These are phyloP conservation scores for Rallus limicola DNA, from an alignment of 2,113 vertebrate genomes.

Conservation along the genomic window DNA sequence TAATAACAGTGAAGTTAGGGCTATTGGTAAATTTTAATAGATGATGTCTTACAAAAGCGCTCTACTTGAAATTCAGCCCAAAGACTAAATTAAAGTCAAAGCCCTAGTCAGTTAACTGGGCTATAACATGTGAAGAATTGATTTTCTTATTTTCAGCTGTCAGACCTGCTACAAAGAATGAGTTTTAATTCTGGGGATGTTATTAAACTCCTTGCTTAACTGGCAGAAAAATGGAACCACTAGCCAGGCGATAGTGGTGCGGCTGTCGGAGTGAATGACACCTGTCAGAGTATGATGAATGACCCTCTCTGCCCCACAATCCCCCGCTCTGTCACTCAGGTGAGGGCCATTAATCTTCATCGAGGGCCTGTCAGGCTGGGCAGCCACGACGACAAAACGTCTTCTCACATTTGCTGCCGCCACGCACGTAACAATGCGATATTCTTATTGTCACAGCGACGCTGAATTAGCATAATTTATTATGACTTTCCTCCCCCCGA, in stretches of 20 bases:
- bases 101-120: constrained; percentile 80
- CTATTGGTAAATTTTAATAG: constrained; percentile 87
- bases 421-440: constrained; percentile 69
- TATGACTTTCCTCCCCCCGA: constrained; percentile 75
- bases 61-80: constrained; percentile 78
- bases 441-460: constrained; percentile 76
- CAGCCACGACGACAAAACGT: constrained; percentile 73
- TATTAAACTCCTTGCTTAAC: constrained; percentile 94
- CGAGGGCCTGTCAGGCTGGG: constrained; percentile 88
- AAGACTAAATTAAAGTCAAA: constrained; percentile 87
- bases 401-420: constrained; percentile 69
- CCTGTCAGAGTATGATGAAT: constrained; percentile 99
- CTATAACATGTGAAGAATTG: constrained; percentile 87
- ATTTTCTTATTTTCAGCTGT: constrained; percentile 94
- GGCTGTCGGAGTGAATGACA: constrained; percentile 94
- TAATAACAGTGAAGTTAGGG: constrained; percentile 77
- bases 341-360: constrained; percentile 99
- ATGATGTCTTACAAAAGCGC: constrained; percentile 81
- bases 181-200: constrained; percentile 94
- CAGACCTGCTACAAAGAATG: constrained; percentile 88
- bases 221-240: constrained; percentile 81
- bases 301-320: constrained; percentile 93
- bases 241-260: constrained; percentile 44
- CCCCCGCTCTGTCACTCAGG: constrained; percentile 96
- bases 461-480: constrained; percentile 91